Evolutionary conservation across 2,113 vertebrate genomes (phyloP).

Genomic region (pig (Sus scrofa)): DNA sequence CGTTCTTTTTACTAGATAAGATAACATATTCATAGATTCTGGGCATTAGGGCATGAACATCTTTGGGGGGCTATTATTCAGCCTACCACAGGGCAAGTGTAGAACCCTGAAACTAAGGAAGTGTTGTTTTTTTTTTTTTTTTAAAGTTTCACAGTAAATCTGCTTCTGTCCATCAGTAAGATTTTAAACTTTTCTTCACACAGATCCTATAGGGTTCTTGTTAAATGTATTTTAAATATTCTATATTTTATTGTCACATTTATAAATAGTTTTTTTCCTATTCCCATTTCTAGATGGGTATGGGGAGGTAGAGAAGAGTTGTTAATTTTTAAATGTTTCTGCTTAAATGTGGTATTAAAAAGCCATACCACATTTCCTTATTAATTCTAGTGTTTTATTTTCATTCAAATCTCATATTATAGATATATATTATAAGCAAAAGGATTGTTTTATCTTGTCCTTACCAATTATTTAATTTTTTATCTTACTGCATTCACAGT

Average conservation of each 20-base stretch:
- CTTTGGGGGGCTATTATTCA: background rate
- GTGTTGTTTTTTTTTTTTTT: background rate
- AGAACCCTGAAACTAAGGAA: background rate
- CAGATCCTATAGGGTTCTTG: background rate
- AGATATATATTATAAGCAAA: constrained; percentile 33
- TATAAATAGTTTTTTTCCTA: background rate
- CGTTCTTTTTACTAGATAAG: background rate
- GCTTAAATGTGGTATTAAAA: constrained; percentile 24
- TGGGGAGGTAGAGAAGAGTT: background rate
- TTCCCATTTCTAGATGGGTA: constrained; percentile 39
- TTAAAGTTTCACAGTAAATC: constrained; percentile 14
- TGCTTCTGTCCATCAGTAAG: background rate
- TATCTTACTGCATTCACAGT: constrained; percentile 12
- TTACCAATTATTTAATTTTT: constrained; percentile 38
- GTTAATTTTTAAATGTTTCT: constrained; percentile 31
- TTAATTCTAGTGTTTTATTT: constrained; percentile 32
- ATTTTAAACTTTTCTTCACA: constrained; percentile 44
- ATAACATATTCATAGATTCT: background rate
- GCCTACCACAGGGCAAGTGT: background rate
- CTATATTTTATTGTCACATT: background rate
- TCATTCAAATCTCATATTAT: background rate
- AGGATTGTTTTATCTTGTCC: constrained; percentile 16
- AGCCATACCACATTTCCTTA: background rate
- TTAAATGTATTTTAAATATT: constrained; percentile 44
- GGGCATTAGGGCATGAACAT: background rate